Evolutionary conservation across 2,797 vertebrate species (phyloP).

Genomic region (Rhynchotus rufescens): DNA sequence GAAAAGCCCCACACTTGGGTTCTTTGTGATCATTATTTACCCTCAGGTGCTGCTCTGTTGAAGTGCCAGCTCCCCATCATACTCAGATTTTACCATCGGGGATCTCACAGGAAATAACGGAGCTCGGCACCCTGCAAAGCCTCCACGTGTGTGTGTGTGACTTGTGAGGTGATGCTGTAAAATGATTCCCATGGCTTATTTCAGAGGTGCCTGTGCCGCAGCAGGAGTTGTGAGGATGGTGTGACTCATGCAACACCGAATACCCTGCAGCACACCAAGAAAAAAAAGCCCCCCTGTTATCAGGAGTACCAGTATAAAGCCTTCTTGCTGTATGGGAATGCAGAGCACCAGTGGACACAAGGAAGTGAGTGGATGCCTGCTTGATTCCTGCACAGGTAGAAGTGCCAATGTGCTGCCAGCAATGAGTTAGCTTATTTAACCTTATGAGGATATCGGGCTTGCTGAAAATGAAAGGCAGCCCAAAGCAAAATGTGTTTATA

Average conservation of each 20-base stretch:
- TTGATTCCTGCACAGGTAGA: not conserved
- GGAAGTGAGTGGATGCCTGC: not conserved
- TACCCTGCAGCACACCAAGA: not conserved
- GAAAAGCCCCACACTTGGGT: slow-evolving; percentile 1
- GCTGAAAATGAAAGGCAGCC: not conserved
- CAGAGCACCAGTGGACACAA: not conserved
- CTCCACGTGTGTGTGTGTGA: accelerated
- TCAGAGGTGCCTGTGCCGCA: not conserved
- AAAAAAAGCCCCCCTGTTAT: not conserved
- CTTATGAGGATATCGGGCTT: not conserved
- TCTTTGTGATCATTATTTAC: slow-evolving; percentile 30
- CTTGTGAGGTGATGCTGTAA: not conserved
- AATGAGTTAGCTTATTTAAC: not conserved
- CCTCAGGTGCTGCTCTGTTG: not conserved
- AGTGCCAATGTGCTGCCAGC: not conserved
- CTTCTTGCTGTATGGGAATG: not conserved
- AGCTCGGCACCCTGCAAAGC: not conserved
- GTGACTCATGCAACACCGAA: not conserved
- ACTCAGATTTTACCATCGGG: not conserved
- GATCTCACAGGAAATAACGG: not conserved
- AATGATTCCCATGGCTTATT: not conserved
- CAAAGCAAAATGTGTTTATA: slow-evolving; percentile 3
- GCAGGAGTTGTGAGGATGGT: not conserved
- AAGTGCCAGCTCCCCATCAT: not conserved
- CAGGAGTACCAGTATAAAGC: not conserved